Percentiles rank a stretch among this genome's conserved stretches.
Conservation (phyloP, 1,140 invertebrate genomes). For the Ceratosolen solmsi region DNA sequence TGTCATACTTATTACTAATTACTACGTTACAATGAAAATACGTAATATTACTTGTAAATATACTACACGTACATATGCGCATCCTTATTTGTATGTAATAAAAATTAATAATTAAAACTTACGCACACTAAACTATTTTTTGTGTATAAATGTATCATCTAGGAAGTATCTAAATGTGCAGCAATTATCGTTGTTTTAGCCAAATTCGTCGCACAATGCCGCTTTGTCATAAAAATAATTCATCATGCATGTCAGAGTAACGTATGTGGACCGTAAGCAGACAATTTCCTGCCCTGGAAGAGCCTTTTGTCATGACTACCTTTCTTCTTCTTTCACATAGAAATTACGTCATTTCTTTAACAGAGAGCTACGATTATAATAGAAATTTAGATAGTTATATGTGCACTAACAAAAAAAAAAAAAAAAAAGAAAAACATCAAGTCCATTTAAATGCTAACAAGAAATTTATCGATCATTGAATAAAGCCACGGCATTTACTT, state of each 20-base stretch:
- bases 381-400: background rate
- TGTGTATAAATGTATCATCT: no score
- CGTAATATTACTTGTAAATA: no score
- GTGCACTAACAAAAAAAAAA: no score
- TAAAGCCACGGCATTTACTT: conserved; percentile 3
- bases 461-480: background rate
- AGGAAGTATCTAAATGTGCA: no score
- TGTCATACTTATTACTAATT: no score
- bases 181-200: conserved; percentile 1
- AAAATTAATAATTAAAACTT: no score
- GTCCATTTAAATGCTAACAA: conserved; percentile 24
- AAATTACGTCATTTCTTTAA: conserved; percentile 32
- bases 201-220: conserved; percentile 13
- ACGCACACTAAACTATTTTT: no score
- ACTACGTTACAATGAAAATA: no score
- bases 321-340: conserved; percentile 36
- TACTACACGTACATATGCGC: no score
- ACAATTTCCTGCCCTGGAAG: conserved; percentile 46
- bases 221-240: conserved; percentile 28
- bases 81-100: no score
- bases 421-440: background rate
- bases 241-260: background rate
- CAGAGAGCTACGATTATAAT: background rate
- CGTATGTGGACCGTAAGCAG: background rate
- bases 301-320: conserved; percentile 30